Base-by-base conservation (phyloP, 2,888 invertebrate genomes). In the Apamea monoglypha region DNA sequence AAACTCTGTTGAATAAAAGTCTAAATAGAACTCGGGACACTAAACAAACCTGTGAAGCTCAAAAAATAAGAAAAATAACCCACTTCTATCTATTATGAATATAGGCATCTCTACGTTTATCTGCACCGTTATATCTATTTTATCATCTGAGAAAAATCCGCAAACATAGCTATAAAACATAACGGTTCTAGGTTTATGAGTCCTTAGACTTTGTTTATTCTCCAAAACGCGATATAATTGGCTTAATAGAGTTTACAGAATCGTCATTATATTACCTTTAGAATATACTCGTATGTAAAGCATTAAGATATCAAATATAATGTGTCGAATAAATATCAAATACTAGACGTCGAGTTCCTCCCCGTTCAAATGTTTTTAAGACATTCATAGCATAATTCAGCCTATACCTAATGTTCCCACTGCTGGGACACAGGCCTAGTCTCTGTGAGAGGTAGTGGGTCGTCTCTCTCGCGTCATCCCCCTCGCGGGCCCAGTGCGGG, bases 121-220 rank as follows among this genome's bases (percentile, higher is more conserved):
- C 36, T 71, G 4, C 78, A 40, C 64, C 10, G 6, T 53, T 47
- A 32, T 32, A 64, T 59, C 32, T n/a, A 36, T 79, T 63, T 81
- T 82, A 82, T 83, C 76, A 1, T 67, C 75, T 86, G 76, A 64
- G 76, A 76, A 80, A 64, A 69, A 85, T 77, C 84, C 71, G 63
- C 75, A 75, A 78, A 76, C 72, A 69, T 8, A 29, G 7, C 16
- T 59, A 50, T 78, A 72, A 81, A 84, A 81, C 68, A 53, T 76
- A 87, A 68, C 87, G 71, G 84, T 87, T 69, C 21, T 32, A n/a
- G 4, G 4, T 78, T 83, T 74, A 69, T 74, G 68, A 80, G 66
- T 75, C 64, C 70, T 76, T 18, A 59, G 4, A 59, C 32, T 70
- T 69, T 67, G 29, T 78, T 78, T 71, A 56, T 40, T 44, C 14